Evolutionary conservation across 1,140 invertebrate genomes (phyloP), one percentile per base, ranked within the genome.

Genomic region (Melipona quadrifasciata): DNA sequence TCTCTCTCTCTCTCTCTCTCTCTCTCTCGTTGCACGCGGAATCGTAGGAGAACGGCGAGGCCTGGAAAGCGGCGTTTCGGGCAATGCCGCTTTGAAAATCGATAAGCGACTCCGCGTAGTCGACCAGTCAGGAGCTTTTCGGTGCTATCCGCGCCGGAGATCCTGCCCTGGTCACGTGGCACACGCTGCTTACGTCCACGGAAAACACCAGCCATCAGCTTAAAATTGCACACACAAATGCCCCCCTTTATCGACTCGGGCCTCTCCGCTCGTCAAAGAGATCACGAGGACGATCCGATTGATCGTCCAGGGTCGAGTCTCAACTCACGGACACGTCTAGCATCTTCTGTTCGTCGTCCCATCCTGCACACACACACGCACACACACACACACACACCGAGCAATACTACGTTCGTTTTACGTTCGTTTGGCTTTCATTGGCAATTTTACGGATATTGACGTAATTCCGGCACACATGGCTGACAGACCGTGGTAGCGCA

Each of bases 11-110:
- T 47, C 39, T 47, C 39, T 47, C 39, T 47, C 0, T 47, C 8
- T 10, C 6, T 47, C 39, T 68, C 71, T 34, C 73, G 16, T 27
- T 21, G 64, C 39, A 68, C 74, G 27, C 27, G 34, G 71, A 86
- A 71, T 76, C 53, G 73, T 31, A 74, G 76, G 74, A 73, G 51
- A 77, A 75, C 84, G 68, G 61, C 27, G 86, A 75, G 80, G 82
- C 87, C 77, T 81, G 74, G 88, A 84, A 74, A 89, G 78, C 77
- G 81, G 88, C 80, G 87, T 89, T 84, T 79, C 83, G 89, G 89
- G 86, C 87, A 87, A 89, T 86, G 88, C 85, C 87, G 85, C 89
- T 90, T 90, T 90, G 89, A 90, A 90, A 90, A 90, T 90, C 89
- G 89, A 90, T 90, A 90, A 90, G 88, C 89, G 89, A 80, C 82